Conservation (phyloP, 2,113 vertebrate genomes). For the Chionodraco myersi region DNA sequence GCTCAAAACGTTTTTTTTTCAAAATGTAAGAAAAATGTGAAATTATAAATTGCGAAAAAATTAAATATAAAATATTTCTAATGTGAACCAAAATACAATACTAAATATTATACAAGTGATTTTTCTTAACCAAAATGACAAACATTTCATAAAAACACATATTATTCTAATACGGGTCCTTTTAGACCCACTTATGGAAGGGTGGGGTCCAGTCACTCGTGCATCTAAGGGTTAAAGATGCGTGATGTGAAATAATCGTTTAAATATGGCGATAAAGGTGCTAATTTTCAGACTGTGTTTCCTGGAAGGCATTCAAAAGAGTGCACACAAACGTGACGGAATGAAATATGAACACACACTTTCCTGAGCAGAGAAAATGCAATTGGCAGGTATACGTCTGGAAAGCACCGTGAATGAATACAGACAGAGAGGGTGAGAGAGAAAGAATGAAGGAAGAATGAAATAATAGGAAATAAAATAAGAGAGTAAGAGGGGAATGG, state of each 20-base stretch:
- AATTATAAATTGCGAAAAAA: too few species aligned
- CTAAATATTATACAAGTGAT: too few species aligned
- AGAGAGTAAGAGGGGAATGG: not conserved
- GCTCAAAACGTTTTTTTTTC: too few species aligned
- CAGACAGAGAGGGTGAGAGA: not conserved
- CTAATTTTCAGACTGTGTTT: not conserved
- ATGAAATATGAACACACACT: not conserved
- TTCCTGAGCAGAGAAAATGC: conserved; percentile 25
- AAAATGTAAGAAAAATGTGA: too few species aligned
- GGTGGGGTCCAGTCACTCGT: too few species aligned
- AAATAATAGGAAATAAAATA: not conserved
- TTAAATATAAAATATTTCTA: too few species aligned
- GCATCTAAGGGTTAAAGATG: not conserved
- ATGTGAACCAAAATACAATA: too few species aligned
- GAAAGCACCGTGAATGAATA: not conserved
- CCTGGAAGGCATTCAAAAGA: too few species aligned
- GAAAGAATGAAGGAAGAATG: not conserved
- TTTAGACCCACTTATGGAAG: too few species aligned
- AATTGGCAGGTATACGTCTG: conserved; percentile 17
- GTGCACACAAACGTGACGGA: not conserved
- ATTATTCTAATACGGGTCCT: too few species aligned
- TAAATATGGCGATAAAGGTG: not conserved
- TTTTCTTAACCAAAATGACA: too few species aligned
- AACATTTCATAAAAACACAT: too few species aligned
- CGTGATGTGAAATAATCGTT: not conserved